Conservation (phyloP, 2,888 invertebrate genomes). For the Elegia similella region DNA sequence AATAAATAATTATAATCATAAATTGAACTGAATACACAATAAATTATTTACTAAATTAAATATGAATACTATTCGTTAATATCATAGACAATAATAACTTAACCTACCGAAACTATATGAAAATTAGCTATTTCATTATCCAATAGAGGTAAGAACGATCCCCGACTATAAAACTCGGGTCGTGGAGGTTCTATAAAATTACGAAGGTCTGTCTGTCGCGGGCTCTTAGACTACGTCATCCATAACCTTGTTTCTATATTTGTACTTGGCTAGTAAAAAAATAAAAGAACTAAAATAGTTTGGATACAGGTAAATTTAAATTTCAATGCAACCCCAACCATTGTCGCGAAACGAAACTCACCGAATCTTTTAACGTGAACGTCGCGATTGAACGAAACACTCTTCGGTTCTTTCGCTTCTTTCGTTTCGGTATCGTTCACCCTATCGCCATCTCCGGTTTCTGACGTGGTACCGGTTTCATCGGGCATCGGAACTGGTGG, state of each 20-base stretch:
- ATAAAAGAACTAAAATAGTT: neutral
- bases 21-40: neutral
- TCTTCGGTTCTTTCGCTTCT: slow-evolving; percentile 73
- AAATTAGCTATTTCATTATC: too few species aligned
- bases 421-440: slow-evolving; percentile 60
- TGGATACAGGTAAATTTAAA: neutral
- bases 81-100: too few species aligned
- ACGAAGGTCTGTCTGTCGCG: too few species aligned
- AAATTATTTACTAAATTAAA: neutral
- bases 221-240: too few species aligned
- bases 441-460: slow-evolving; percentile 67
- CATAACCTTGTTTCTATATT: too few species aligned
- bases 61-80: neutral
- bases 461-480: slow-evolving; percentile 66
- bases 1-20: too few species aligned
- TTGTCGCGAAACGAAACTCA: slow-evolving; percentile 69
- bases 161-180: too few species aligned
- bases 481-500: slow-evolving; percentile 70
- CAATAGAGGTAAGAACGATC: too few species aligned
- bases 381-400: slow-evolving; percentile 95
- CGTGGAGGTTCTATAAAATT: too few species aligned
- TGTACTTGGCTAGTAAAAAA: neutral
- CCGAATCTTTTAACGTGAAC: slow-evolving; percentile 95
- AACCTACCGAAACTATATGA: too few species aligned
- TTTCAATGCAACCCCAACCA: slow-evolving; percentile 6